Conservation (phyloP, 2,113 vertebrate species). For the Naja naja region DNA sequence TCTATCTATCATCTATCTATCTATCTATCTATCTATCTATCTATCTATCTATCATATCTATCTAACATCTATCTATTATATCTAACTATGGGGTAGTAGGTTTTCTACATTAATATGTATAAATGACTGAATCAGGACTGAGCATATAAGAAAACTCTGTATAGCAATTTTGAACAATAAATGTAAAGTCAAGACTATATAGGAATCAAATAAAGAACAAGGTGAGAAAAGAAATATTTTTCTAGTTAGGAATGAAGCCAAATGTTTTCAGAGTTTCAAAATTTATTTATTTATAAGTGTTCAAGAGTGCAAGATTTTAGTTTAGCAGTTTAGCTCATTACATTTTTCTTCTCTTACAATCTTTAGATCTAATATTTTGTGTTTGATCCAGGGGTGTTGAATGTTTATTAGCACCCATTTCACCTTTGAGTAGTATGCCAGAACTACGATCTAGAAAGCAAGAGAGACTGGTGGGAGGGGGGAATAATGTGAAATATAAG, state of each 20-base stretch:
- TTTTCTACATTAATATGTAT: neutral
- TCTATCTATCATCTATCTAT: too few species aligned
- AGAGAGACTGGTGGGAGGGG: rapidly evolving
- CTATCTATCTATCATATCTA: too few species aligned
- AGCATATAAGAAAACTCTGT: neutral
- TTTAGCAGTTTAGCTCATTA: neutral
- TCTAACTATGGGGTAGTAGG: neutral
- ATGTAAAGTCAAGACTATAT: neutral
- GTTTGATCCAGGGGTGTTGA: neutral
- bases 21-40: too few species aligned
- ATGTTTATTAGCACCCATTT: neutral
- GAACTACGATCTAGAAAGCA: neutral
- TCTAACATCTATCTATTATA: too few species aligned
- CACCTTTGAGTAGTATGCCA: neutral
- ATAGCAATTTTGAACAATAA: neutral
- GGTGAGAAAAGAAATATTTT: neutral
- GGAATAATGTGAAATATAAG: neutral
- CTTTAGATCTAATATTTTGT: neutral
- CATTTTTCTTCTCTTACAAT: neutral
- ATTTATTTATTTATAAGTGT: neutral
- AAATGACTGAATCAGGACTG: neutral
- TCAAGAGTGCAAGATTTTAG: neutral
- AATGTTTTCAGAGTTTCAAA: neutral
- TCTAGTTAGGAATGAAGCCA: neutral
- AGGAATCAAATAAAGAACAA: neutral